Conservation (phyloP, 2,113 vertebrate species). For the Poeciliopsis prolifica region DNA sequence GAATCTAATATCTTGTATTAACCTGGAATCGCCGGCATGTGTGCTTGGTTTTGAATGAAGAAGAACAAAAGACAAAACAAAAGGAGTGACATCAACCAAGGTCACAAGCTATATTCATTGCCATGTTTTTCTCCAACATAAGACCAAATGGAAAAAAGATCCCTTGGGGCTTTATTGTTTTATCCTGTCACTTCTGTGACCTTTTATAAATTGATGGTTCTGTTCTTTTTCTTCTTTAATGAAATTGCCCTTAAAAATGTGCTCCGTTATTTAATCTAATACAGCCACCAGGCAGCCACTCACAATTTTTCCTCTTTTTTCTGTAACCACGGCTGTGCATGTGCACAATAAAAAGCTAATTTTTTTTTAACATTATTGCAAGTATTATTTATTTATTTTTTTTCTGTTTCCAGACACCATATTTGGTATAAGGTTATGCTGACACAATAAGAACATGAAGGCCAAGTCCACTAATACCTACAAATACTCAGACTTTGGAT, state of each 20-base stretch:
- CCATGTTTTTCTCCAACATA: constrained; percentile 60
- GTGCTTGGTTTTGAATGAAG: constrained; percentile 13
- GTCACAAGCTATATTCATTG: constrained; percentile 47
- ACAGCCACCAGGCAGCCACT: constrained; percentile 16
- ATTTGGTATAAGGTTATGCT: constrained; percentile 26
- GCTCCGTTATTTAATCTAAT: constrained; percentile 52
- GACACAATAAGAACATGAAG: constrained; percentile 6
- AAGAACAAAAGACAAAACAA: constrained; percentile 42
- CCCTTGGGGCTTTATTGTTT: constrained; percentile 44
- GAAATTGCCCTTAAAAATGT: constrained; percentile 56
- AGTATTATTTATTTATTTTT: not conserved
- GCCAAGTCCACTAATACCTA: constrained; percentile 44
- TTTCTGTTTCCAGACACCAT: not conserved
- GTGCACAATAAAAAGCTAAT: constrained; percentile 2
- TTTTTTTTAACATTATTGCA: not conserved
- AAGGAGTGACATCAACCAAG: constrained; percentile 52
- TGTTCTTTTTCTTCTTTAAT: constrained; percentile 24
- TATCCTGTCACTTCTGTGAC: constrained; percentile 54
- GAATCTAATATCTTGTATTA: not conserved
- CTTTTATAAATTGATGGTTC: constrained; percentile 51
- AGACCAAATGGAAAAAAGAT: constrained; percentile 35
- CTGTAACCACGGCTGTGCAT: not conserved
- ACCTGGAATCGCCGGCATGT: constrained; percentile 29
- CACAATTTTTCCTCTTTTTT: constrained; percentile 1
- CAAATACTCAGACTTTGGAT: constrained; percentile 46